Evolutionary conservation across 2,113 vertebrate genomes (phyloP).

Genomic region (Neotragus moschatus): DNA sequence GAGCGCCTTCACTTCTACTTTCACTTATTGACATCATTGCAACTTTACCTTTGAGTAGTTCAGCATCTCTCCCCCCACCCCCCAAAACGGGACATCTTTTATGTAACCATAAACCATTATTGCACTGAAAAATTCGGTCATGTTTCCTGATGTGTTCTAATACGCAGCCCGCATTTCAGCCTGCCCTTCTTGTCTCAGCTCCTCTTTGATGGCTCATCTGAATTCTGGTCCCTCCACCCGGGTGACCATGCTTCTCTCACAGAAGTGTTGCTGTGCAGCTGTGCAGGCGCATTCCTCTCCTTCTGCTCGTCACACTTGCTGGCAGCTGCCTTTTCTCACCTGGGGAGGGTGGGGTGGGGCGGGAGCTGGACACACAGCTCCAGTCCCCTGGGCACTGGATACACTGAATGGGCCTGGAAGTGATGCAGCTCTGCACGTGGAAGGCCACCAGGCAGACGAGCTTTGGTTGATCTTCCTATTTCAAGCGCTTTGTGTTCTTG

Average conservation of each 20-base stretch:
- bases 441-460: background rate
- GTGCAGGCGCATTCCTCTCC: rapidly evolving
- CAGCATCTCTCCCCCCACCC: background rate
- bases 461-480: background rate
- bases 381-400: background rate
- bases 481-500: background rate
- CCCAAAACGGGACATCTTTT: background rate
- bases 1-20: no score
- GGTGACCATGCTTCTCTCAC: background rate
- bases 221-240: background rate
- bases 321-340: background rate
- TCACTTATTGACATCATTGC: background rate
- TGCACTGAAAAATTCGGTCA: background rate
- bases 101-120: background rate
- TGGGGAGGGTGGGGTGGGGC: rapidly evolving
- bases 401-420: background rate
- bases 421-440: background rate
- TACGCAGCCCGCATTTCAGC: background rate
- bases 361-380: background rate
- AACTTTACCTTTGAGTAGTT: background rate
- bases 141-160: background rate
- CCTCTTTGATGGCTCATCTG: background rate
- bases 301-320: background rate
- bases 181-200: background rate
- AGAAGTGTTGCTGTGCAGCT: background rate